Conservation (phyloP, 2,888 invertebrate genomes). For the Microplitis manilae region DNA sequence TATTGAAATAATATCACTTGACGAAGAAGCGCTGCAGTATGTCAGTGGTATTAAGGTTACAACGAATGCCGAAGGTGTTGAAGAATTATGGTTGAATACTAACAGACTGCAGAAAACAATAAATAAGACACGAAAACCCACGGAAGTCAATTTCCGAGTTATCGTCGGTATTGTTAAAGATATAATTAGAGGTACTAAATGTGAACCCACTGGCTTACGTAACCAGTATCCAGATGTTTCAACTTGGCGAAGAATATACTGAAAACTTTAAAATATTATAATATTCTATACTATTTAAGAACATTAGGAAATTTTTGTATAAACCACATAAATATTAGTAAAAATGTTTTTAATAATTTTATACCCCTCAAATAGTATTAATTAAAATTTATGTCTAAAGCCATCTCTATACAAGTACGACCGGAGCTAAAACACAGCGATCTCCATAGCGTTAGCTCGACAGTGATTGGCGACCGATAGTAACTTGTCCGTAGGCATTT, state of each 20-base stretch:
- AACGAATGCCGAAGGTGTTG: constrained; percentile 59
- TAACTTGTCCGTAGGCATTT: no score
- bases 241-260: constrained; percentile 61
- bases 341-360: no score
- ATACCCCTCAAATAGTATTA: no score
- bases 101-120: constrained; percentile 69
- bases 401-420: no score
- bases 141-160: constrained; percentile 66
- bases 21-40: constrained; percentile 65
- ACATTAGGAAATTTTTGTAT: no score
- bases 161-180: constrained; percentile 65
- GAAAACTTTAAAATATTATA: no score
- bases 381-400: no score
- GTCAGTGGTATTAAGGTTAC: constrained; percentile 69
- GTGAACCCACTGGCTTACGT: constrained; percentile 55
- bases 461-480: no score
- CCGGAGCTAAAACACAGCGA: no score
- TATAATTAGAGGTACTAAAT: constrained; percentile 65
- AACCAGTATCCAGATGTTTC: constrained; percentile 54
- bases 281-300: no score
- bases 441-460: no score
- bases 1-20: constrained; percentile 63
- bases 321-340: no score
- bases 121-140: constrained; percentile 61
- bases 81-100: constrained; percentile 69